Percentiles rank a stretch among this genome's conserved stretches.
Evolutionary conservation across 1,140 invertebrate species (phyloP).

Genomic region (Chionoecetes opilio): DNA sequence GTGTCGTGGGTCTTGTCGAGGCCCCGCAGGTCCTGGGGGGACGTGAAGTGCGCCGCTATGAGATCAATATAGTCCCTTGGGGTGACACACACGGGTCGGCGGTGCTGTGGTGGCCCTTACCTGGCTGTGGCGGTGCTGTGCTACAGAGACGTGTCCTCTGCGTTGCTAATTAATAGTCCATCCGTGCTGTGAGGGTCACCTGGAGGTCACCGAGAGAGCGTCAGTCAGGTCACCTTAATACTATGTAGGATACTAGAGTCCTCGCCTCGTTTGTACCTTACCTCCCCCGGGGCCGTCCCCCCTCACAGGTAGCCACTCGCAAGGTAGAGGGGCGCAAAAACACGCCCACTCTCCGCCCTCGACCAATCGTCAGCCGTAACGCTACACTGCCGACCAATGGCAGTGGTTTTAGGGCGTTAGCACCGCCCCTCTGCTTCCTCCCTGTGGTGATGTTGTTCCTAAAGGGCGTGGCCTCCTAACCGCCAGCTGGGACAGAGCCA

Average conservation of each 20-base stretch:
- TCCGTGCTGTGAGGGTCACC: background rate
- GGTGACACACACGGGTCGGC: background rate
- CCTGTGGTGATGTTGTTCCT: background rate
- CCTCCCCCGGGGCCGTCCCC: background rate
- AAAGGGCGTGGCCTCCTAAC: background rate
- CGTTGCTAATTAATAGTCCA: background rate
- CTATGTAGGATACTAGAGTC: background rate
- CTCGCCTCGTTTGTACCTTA: background rate
- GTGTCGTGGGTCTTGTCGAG: background rate
- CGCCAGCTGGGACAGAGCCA: background rate
- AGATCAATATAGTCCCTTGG: conserved; percentile 7
- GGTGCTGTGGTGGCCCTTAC: background rate
- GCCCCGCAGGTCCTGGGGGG: background rate
- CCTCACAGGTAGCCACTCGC: background rate
- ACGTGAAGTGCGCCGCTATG: background rate
- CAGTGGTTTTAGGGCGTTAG: background rate
- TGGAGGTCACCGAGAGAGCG: background rate
- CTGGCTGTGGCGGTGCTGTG: background rate
- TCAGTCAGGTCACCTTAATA: background rate
- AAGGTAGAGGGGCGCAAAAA: background rate
- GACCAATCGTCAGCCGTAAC: background rate
- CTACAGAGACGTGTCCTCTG: background rate
- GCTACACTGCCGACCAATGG: background rate
- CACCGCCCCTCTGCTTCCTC: background rate
- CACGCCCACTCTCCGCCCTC: background rate